Evolutionary conservation across 2,797 vertebrate genomes (phyloP).

Genomic region (Macroramphosus scolopax): DNA sequence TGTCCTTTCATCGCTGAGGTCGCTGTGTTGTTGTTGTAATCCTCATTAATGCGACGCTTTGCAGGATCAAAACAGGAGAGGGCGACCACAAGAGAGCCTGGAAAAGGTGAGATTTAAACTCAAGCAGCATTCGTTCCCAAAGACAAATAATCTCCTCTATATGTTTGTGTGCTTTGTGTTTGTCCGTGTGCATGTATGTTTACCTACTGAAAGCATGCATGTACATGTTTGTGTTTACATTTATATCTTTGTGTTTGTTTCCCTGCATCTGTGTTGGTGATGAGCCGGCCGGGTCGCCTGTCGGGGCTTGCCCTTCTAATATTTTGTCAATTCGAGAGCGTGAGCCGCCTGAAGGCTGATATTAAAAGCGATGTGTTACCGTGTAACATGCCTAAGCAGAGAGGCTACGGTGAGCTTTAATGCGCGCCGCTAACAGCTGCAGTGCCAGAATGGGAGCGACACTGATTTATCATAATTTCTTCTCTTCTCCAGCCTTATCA

Average conservation of each 20-base stretch:
- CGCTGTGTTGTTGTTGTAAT: slow-evolving; percentile 1
- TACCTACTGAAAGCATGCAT: slow-evolving; percentile 23
- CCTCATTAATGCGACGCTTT: slow-evolving; percentile 37
- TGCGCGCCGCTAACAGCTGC: slow-evolving; percentile 25
- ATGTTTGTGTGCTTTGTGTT: slow-evolving; percentile 14
- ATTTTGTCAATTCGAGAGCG: slow-evolving; percentile 63
- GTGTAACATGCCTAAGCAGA: slow-evolving; percentile 30
- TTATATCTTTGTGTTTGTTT: slow-evolving; percentile 33
- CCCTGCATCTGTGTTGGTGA: slow-evolving; percentile 38
- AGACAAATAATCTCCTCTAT: slow-evolving; percentile 3
- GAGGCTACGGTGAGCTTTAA: slow-evolving; percentile 40
- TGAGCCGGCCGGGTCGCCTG: slow-evolving; percentile 45
- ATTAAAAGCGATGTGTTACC: slow-evolving; percentile 43
- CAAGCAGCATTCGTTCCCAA: slow-evolving; percentile 15
- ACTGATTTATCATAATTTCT: slow-evolving; percentile 14
- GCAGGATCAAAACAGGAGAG: slow-evolving; percentile 87
- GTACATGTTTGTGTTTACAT: slow-evolving; percentile 20
- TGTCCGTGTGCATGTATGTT: slow-evolving; percentile 21
- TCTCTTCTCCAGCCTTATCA: slow-evolving; percentile 23
- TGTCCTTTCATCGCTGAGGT: slow-evolving; percentile 8
- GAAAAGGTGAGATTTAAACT: slow-evolving; percentile 87
- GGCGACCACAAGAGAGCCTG: slow-evolving; percentile 85
- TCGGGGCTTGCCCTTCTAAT: slow-evolving; percentile 67
- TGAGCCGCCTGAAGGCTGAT: slow-evolving; percentile 53
- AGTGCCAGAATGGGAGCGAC: slow-evolving; percentile 26